These are phyloP conservation scores for Haemorhous mexicanus DNA, from an alignment of 2,113 vertebrate genomes.

Conservation along the genomic window DNA sequence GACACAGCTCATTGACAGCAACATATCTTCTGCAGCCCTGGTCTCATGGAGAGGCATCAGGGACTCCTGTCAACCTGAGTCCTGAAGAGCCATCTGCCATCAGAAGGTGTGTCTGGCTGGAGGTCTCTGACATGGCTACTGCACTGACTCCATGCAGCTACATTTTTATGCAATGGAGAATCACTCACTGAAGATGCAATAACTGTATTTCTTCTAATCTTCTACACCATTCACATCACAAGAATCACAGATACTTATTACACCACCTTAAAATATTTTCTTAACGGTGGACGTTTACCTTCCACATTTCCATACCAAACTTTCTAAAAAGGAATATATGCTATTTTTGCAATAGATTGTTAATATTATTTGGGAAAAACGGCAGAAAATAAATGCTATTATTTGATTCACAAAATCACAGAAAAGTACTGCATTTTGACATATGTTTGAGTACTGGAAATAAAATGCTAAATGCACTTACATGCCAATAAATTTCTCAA, in stretches of 20 bases:
- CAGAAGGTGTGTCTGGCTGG: not conserved
- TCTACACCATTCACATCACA: not conserved
- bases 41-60: not conserved
- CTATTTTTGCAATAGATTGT: not conserved
- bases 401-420: not conserved
- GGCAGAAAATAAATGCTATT: not conserved
- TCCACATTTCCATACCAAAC: not conserved
- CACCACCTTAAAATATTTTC: not conserved
- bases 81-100: not conserved
- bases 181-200: not conserved
- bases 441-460: not conserved
- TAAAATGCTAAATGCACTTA: not conserved
- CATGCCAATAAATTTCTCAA: not conserved
- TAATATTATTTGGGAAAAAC: not conserved
- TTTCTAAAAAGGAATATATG: not conserved
- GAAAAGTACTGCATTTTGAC: not conserved
- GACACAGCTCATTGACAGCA: not conserved
- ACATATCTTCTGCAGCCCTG: not conserved
- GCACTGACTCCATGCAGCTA: not conserved
- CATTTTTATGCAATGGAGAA: not conserved
- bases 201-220: not conserved
- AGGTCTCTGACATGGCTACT: not conserved
- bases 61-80: not conserved
- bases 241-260: not conserved
- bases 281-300: not conserved